Base-by-base conservation (phyloP, 2,888 invertebrate genomes). In the Aspidiotus rigidus region DNA sequence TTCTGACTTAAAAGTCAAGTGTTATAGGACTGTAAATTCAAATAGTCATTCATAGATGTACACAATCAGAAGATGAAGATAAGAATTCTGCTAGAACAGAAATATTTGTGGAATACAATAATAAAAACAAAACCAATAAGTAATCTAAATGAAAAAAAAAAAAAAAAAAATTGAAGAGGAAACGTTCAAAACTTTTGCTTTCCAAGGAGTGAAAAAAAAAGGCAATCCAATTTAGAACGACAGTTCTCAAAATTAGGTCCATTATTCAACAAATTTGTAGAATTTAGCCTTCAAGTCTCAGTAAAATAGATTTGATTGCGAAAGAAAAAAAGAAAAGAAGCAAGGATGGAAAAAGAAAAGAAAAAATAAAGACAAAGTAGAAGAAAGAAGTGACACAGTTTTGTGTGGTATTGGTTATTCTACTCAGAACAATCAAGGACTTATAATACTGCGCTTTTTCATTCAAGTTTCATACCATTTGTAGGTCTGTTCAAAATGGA, bases 401-500 rank as follows among this genome's bases (percentile, higher is more conserved):
- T 49, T 49, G 2, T 13, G 49, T 13, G 11, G n/a, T 49, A n/a
- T 13, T n/a, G 49, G 49, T 11, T 49, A 11, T 49, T 49, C 49
- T 13, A 49, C 11, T 13, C 2, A 6, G 3, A 49, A 13, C 11
- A 49, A n/a, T 11, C 49, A 49, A 49, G 49, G n/a, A 28, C 28
- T 28, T 28, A 28, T 28, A 28, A 28, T 28, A 28, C 28, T 3
- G 28, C 28, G 28, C 7, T 59, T 1, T 17, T 59, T 13, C 10
- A 39, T 39, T 17, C 5, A 16, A 16, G 39, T 7, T 59, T 39
- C 39, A 28, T 28, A 1, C 5, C 28, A 28, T 28, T 28, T 5
- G 28, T 3, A 28, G 28, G 28, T 28, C 59, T 59, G 28, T 3
- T 59, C 60, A 62, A 63, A 69, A 69, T 15, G 69, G 69, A 63